Evolutionary conservation across 2,888 invertebrate genomes (phyloP).

Genomic region (Diaphora mendica): DNA sequence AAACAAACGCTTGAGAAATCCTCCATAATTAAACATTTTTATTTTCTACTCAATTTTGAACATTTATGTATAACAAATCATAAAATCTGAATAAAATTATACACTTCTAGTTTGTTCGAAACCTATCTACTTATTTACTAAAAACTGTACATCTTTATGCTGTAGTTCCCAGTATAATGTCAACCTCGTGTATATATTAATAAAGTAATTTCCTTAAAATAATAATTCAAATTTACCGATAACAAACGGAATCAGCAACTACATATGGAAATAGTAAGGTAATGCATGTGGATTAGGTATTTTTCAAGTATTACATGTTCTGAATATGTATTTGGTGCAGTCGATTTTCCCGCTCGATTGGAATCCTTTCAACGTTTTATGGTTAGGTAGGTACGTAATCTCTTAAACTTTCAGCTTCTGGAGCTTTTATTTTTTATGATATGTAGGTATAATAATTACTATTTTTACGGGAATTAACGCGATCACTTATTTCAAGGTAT

Average conservation of each 20-base stretch:
- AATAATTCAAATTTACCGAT: not conserved
- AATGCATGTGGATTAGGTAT: not conserved
- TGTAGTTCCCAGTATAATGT: not conserved
- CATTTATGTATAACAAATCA: not conserved
- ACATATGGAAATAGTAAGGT: not conserved
- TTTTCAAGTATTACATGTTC: not conserved
- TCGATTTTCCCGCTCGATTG: not conserved
- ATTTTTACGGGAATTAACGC: too few relatives aligned
- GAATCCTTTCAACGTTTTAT: too few relatives aligned
- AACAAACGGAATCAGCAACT: not conserved
- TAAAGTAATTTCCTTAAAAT: not conserved
- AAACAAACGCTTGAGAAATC: not conserved
- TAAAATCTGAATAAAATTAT: not conserved
- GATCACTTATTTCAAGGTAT: too few relatives aligned
- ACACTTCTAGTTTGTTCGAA: not conserved
- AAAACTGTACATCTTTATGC: not conserved
- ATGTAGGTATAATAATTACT: too few relatives aligned
- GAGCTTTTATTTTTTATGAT: not conserved
- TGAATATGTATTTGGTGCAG: not conserved
- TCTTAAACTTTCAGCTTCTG: too few relatives aligned
- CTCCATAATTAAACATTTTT: slow-evolving; percentile 4
- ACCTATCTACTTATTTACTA: not conserved
- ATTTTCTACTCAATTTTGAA: not conserved
- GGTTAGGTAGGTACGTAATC: too few relatives aligned
- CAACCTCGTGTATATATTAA: not conserved